phyloP scores from a whole-genome alignment of 2,888 invertebrate genomes.

The Melipona bicolor region DNA sequence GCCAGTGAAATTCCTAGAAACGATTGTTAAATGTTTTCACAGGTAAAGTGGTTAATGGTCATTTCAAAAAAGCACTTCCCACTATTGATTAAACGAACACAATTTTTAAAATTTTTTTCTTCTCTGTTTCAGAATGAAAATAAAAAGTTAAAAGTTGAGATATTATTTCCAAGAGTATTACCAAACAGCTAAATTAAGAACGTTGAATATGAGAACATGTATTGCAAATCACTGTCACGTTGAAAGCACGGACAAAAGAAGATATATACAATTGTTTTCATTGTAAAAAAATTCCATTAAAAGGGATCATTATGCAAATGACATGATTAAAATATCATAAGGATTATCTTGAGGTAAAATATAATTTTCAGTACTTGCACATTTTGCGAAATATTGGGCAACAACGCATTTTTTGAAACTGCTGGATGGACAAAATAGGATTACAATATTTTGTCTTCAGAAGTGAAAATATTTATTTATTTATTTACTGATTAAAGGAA shows the following conservation, averaged over 20 bases:
- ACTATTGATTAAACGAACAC: neutral
- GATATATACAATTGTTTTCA: neutral
- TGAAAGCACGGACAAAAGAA: neutral
- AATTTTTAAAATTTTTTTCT: neutral
- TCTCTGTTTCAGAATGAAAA: neutral
- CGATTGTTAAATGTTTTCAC: slow-evolving; percentile 21
- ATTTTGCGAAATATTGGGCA: slow-evolving; percentile 39
- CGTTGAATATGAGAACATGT: neutral
- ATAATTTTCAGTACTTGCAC: slow-evolving; percentile 2
- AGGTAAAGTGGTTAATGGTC: slow-evolving; percentile 8
- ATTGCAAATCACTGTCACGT: neutral
- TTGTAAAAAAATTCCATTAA: neutral
- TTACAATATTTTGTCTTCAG: neutral
- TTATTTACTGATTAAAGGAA: neutral
- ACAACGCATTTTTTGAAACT: slow-evolving; percentile 8
- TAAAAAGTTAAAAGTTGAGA: neutral
- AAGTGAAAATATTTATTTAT: slow-evolving; percentile 7
- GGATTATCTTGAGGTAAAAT: neutral
- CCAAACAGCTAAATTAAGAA: neutral
- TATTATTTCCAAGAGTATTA: neutral
- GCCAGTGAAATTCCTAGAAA: slow-evolving; percentile 27
- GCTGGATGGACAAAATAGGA: slow-evolving; percentile 7
- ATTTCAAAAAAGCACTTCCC: neutral
- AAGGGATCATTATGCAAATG: neutral
- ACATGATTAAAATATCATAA: neutral